phyloP scores from a whole-genome alignment of 2,113 vertebrate species.

The Patagioenas fasciata region DNA sequence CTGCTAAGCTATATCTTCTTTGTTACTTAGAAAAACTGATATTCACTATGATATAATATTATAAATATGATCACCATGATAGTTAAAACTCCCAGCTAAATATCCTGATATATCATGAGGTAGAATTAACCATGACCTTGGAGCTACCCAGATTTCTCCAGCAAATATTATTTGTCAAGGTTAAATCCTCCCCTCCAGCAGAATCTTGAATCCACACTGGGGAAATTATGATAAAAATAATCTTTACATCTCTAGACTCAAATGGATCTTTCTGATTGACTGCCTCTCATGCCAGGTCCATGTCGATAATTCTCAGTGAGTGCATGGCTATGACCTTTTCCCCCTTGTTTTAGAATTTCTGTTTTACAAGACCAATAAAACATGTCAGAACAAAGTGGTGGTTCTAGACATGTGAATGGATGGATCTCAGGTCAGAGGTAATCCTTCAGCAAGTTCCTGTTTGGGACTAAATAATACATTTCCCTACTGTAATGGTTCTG shows the following conservation, averaged over 20 bases:
- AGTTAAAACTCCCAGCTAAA: neutral
- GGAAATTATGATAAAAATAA: slow-evolving; percentile 61
- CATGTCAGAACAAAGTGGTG: neutral
- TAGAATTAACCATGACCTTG: neutral
- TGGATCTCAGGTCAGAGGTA: slow-evolving; percentile 9
- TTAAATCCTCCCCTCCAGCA: slow-evolving; percentile 13
- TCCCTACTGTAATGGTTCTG: neutral
- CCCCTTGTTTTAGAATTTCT: slow-evolving; percentile 54
- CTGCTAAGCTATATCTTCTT: neutral
- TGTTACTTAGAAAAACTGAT: neutral
- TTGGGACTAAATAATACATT: neutral
- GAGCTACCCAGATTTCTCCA: neutral
- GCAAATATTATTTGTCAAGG: neutral
- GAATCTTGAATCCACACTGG: neutral
- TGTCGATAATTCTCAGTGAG: slow-evolving; percentile 51
- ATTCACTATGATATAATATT: neutral
- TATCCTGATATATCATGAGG: neutral
- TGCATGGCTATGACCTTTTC: slow-evolving; percentile 52
- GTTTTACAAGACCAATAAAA: slow-evolving; percentile 46
- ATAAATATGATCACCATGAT: neutral
- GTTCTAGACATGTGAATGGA: neutral
- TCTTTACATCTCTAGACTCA: slow-evolving; percentile 36
- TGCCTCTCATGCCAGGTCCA: neutral
- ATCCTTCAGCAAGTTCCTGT: neutral
- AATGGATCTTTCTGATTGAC: slow-evolving; percentile 53